Evolutionary conservation across 2,797 vertebrate genomes (phyloP), one percentile per base, ranked within the genome.

Genomic region (Arrhamphus sclerolepis): DNA sequence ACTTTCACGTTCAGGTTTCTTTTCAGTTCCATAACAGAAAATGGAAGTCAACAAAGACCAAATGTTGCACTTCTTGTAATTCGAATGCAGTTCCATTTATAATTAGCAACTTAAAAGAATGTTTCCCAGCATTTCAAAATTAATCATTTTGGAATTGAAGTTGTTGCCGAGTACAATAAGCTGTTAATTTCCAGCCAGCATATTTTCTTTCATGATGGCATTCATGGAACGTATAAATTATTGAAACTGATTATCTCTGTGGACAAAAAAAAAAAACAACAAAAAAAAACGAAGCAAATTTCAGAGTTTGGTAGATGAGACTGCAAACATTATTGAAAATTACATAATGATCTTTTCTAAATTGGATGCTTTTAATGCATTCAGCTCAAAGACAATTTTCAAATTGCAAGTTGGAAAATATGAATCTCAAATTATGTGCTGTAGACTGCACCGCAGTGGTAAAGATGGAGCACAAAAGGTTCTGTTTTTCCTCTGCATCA

Each of bases 121-220:
- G 46, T 63, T 80, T 42, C 69, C 19, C 54, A 76, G 65, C 44
- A 53, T 78, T 82, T 85, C 41, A n/a, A 53, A 76, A 82, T 83
- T n/a, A 85, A 83, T 83, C 62, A 56, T 77, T 87, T 56, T 66
- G 61, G 71, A 61, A n/a, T n/a, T n/a, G n/a, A n/a, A 72, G 49
- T 41, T 1, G 39, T 71, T 56, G 55, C 65, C 39, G 21, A 65
- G 20, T 10, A 75, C 72, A 82, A 82, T 81, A 70, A 78, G 58
- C 65, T 46, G 48, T 71, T 79, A 39, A 83, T 80, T 75, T 70
- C 43, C 26, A 21, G 42, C 53, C 31, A 16, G 29, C 41, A 8
- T 65, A 0, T 50, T 68, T 72, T 64, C 54, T 1, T 72, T 70
- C 31, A 54, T 66, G 28, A 60, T 69, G 31, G 38, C 26, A 43